Conservation (phyloP, 2,888 invertebrate genomes). For the Microctonus hyperodae region DNA sequence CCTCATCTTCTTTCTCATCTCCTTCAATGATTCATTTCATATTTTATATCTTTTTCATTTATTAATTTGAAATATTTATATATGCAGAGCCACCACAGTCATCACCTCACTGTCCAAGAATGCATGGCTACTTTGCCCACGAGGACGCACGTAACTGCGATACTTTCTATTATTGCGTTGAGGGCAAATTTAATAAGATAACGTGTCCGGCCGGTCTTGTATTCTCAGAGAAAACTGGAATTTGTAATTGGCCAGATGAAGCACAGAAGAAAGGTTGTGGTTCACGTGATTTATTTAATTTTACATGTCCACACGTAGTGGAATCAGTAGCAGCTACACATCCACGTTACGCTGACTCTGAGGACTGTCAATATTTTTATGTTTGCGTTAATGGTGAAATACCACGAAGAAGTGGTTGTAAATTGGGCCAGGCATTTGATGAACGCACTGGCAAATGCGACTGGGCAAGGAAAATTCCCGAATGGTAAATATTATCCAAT, state of each 20-base stretch:
- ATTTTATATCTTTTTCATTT: neutral
- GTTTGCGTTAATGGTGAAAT: conserved; percentile 89
- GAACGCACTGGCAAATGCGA: conserved; percentile 81
- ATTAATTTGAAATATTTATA: neutral
- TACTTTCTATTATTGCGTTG: conserved; percentile 88
- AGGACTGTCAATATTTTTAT: conserved; percentile 91
- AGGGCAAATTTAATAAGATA: conserved; percentile 89
- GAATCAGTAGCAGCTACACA: conserved; percentile 78
- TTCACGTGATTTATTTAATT: conserved; percentile 84
- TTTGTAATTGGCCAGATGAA: conserved; percentile 93
- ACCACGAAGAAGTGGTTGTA: conserved; percentile 86
- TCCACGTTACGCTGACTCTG: conserved; percentile 86
- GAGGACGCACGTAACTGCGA: conserved; percentile 80
- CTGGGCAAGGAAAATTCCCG: conserved; percentile 86
- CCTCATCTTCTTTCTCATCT: neutral
- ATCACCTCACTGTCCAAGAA: conserved; percentile 77
- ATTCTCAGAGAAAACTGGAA: conserved; percentile 87
- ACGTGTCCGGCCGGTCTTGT: conserved; percentile 87
- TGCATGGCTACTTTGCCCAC: conserved; percentile 88
- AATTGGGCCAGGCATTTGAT: conserved; percentile 88
- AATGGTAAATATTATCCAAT: conserved; percentile 73
- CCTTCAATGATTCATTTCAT: conserved; percentile 4
- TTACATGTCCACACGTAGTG: conserved; percentile 82
- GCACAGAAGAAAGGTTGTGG: conserved; percentile 87
- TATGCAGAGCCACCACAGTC: conserved; percentile 69